Base-by-base conservation (phyloP, 1,140 invertebrate species). In the Colletes latitarsis region DNA sequence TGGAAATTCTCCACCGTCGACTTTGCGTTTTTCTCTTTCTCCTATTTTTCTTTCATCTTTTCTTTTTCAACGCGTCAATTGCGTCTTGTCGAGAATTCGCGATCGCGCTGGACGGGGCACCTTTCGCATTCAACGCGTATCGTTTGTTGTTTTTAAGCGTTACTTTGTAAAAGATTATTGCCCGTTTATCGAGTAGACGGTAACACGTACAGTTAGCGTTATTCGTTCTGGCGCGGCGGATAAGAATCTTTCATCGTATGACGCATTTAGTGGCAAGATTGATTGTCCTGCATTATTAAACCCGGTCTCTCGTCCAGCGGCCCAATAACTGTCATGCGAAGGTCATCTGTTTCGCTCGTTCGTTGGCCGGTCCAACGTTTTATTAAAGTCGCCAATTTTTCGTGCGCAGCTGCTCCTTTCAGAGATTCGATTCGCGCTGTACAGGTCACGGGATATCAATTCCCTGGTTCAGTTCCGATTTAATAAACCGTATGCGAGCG, bases 241-340 rank as follows among this genome's bases (percentile, higher is more conserved):
- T 19, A 19, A 66, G 77, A 21, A 64, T 77, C 63, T 63, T 85
- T 78, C 66, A 72, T 66, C 58, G 63, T 69, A 71, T 81, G 49
- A 77, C 60, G 63, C 64, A 76, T 68, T 84, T 78, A 67, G 58
- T 63, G 57, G 75, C 69, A 80, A 86, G 83, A 86, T 86, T 84
- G 82, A 87, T 87, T 71, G 83, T 62, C 43, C 62, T 4, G 79
- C 80, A 87, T 83, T 86, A 87, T 83, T 84, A 87, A 87, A 81
- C 15, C 55, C 19, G 52, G 60, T 62, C 53, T 69, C 80, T 75
- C 62, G 73, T 75, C 58, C 75, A 49, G 39, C 52, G 52, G 39
- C 71, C 72, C 75, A 82, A 83, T 77, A 81, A 82, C 80, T 79
- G 85, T 88, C 85, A 83, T 70, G 70, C 80, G 64, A 63, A 64